Percentiles rank a stretch among this genome's conserved stretches.
Conservation (phyloP, 2,113 vertebrate species). For the Phrynocephalus versicolor region DNA sequence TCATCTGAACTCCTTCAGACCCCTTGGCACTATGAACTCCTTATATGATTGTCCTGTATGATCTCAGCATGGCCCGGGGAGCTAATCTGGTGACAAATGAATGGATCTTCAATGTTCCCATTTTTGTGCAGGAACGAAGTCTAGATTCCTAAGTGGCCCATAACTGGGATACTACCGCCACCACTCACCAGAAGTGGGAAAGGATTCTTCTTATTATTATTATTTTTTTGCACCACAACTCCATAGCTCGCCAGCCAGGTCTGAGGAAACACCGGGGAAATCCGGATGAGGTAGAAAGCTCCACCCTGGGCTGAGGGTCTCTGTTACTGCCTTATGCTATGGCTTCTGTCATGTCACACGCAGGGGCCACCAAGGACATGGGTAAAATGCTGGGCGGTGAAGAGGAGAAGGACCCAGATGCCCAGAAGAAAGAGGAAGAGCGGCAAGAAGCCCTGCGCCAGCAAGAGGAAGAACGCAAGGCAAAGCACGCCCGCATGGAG, state of each 20-base stretch:
- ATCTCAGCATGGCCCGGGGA: neutral
- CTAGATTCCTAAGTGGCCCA: neutral
- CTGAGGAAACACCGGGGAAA: neutral
- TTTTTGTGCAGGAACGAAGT: neutral
- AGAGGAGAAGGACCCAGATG: constrained; percentile 96
- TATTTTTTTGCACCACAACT: no score
- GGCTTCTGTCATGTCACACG: neutral
- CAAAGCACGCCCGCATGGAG: constrained; percentile 95
- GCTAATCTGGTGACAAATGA: neutral
- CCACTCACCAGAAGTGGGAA: neutral
- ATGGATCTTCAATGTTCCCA: neutral
- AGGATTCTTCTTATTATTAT: no score
- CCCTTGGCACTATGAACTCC: neutral
- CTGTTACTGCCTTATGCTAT: neutral
- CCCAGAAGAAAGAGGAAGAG: constrained; percentile 97
- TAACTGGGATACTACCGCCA: no score
- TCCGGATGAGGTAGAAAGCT: neutral
- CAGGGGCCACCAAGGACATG: constrained; percentile 99
- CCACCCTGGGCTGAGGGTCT: neutral
- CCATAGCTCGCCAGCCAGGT: neutral
- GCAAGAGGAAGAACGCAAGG: constrained; percentile 96
- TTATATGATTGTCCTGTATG: neutral
- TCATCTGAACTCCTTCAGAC: neutral
- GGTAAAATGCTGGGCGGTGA: constrained; percentile 98
- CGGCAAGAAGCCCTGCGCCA: constrained; percentile 94